A percentile compares a stretch with the other conserved stretches of the same genome.
phyloP scores from a whole-genome alignment of 2,888 invertebrate genomes.

The Polydrusus pterygomalis region DNA sequence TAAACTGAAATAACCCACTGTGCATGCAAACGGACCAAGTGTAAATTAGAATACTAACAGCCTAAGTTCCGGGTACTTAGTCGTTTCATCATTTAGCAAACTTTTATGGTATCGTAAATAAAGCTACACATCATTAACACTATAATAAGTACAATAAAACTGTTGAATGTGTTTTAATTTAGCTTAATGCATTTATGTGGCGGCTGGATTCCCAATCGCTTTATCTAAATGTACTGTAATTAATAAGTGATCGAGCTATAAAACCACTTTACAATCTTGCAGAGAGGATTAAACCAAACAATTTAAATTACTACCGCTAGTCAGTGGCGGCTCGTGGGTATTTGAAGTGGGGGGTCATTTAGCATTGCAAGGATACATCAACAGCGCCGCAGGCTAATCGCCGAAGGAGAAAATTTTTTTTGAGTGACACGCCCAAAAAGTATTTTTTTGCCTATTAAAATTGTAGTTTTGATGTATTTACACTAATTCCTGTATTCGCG shows the following conservation, averaged over 20 bases:
- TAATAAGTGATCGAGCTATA: slow-evolving; percentile 20
- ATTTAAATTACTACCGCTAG: not conserved
- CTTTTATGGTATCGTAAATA: slow-evolving; percentile 57
- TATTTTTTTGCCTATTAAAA: too few relatives aligned
- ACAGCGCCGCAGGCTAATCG: too few relatives aligned
- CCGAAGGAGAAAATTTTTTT: too few relatives aligned
- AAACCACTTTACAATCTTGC: slow-evolving; percentile 19
- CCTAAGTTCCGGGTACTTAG: slow-evolving; percentile 49
- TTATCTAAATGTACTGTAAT: slow-evolving; percentile 26
- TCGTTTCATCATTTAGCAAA: slow-evolving; percentile 54
- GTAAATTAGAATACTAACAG: slow-evolving; percentile 47
- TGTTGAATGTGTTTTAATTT: slow-evolving; percentile 43
- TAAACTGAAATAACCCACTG: too few relatives aligned
- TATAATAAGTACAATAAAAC: slow-evolving; percentile 49
- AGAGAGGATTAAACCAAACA: not conserved
- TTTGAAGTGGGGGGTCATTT: too few relatives aligned
- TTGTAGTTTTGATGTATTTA: too few relatives aligned
- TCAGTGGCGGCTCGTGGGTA: too few relatives aligned
- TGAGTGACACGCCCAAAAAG: too few relatives aligned
- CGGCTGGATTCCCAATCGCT: slow-evolving; percentile 19
- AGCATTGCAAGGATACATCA: too few relatives aligned
- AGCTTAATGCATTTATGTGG: slow-evolving; percentile 27
- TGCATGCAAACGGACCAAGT: slow-evolving; percentile 37
- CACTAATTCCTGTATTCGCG: too few relatives aligned
- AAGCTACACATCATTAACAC: slow-evolving; percentile 58